These are phyloP conservation scores for Pocota personata DNA, from an alignment of 2,888 invertebrate genomes.

Conservation along the genomic window DNA sequence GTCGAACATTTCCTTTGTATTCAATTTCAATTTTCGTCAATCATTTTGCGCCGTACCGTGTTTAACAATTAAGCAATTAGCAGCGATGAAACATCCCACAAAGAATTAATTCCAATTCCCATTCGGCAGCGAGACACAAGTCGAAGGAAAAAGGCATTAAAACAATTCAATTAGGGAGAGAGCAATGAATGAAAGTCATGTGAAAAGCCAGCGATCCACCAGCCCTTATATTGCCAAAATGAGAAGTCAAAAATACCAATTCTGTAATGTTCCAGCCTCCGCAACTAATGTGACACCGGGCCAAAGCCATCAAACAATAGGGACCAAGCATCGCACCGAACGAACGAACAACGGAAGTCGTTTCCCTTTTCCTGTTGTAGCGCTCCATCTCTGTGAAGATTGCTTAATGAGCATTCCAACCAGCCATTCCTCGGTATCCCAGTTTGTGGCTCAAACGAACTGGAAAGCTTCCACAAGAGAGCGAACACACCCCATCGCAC, in stretches of 20 bases:
- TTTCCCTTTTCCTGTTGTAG: slow-evolving; percentile 55
- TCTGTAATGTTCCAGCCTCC: slow-evolving; percentile 41
- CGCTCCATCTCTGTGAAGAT: slow-evolving; percentile 41
- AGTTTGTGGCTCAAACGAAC: slow-evolving; percentile 68
- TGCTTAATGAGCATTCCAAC: slow-evolving; percentile 72
- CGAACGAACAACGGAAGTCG: slow-evolving; percentile 36
- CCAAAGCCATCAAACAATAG: slow-evolving; percentile 46
- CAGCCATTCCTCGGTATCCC: slow-evolving; percentile 62
- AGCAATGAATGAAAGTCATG: slow-evolving; percentile 37
- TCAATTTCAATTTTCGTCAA: slow-evolving; percentile 63
- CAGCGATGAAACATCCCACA: slow-evolving; percentile 41
- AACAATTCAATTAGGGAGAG: slow-evolving; percentile 59
- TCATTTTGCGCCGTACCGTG: slow-evolving; percentile 52
- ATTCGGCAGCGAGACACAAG: slow-evolving; percentile 18
- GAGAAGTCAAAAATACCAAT: slow-evolving; percentile 63
- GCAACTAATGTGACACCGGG: slow-evolving; percentile 38
- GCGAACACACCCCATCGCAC: slow-evolving; percentile 8
- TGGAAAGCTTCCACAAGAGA: slow-evolving; percentile 50
- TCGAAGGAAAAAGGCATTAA: slow-evolving; percentile 38
- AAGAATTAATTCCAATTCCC: slow-evolving; percentile 41
- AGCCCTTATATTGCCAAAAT: slow-evolving; percentile 31
- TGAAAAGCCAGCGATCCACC: slow-evolving; percentile 26
- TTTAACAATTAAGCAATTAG: slow-evolving; percentile 69
- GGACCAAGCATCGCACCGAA: not conserved
- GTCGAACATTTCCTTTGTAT: slow-evolving; percentile 19